Conservation (phyloP, 2,797 vertebrate genomes). For the Amniataba percoides region DNA sequence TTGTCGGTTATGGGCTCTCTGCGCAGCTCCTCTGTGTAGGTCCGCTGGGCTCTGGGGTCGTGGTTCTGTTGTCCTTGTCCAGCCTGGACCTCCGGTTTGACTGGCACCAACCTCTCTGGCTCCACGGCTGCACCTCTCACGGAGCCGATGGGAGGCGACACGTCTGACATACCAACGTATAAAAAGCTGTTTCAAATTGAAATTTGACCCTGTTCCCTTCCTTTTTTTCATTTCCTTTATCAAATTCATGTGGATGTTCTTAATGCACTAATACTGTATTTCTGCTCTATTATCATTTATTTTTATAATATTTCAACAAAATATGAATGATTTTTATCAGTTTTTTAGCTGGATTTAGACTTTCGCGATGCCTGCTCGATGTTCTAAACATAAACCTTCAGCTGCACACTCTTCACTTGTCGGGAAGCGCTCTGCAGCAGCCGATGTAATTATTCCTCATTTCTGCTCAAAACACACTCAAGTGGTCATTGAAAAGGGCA, state of each 20-base stretch:
- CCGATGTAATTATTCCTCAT: conserved; percentile 55
- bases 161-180: conserved; percentile 43
- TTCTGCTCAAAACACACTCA: conserved; percentile 26
- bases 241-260: background rate
- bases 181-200: background rate
- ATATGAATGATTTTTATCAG: background rate
- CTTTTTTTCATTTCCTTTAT: background rate
- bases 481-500: conserved; percentile 24
- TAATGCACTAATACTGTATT: background rate
- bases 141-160: conserved; percentile 32
- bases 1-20: conserved; percentile 81
- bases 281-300: background rate
- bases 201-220: background rate
- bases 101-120: conserved; percentile 63
- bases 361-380: conserved; percentile 3
- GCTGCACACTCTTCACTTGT: conserved; percentile 48
- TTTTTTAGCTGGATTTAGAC: conserved; percentile 8
- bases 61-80: conserved; percentile 68
- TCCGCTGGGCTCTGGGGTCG: conserved; percentile 73
- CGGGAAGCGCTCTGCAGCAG: conserved; percentile 31
- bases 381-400: conserved; percentile 34
- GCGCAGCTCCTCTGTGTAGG: conserved; percentile 79
- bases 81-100: conserved; percentile 66
- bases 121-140: conserved; percentile 61
- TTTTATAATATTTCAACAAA: background rate